Evolutionary conservation across 2,797 vertebrate genomes (phyloP), one percentile per base, ranked within the genome.

Genomic region (Macropus fuliginosus): DNA sequence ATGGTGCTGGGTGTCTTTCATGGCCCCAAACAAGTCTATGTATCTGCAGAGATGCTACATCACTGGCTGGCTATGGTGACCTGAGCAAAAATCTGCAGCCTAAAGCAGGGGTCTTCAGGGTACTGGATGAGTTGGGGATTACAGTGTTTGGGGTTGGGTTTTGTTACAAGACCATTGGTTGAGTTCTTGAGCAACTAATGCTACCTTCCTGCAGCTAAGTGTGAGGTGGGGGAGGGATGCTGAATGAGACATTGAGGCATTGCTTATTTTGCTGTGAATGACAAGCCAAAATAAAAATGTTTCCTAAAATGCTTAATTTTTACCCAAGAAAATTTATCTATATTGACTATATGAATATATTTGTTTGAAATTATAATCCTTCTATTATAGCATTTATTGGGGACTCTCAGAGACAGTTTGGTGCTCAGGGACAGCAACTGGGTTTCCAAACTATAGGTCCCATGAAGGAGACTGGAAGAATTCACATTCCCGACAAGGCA

Each of bases 261-360:
- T 93, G 6, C 13, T 11, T 91, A 90, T 93, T 93, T 13, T 28
- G 74, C 56, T 4, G 40, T 91, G 55, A 95, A 91, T 34, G 92
- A 92, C 92, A 55, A 91, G 5, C 57, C 93, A 55, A 91, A 93
- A 40, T 54, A 11, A 8, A 95, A 91, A 87, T 31, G 40, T 54
- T 91, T 97, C 14, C 57, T 92, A n/a, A 96, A 93, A 50, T 90
- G 21, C 90, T 91, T 94, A 91, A 31, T 16, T 92, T 21, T 31
- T 56, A 87, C n/a, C 5, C 6, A 95, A 46, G 74, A 92, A 57
- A 74, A 9, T 87, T 2, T 50, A 24, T 50, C 21, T 87, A 4
- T 46, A 50, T 87, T 50, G 74, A 46, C 21, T 87, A 46, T 24
- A 87, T 87, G 21, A 87, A 87, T 50, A 87, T 40, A 9, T 27